phyloP scores from a whole-genome alignment of 35 echinoderm and acorn worm species.

The Apostichopus japonicus region DNA sequence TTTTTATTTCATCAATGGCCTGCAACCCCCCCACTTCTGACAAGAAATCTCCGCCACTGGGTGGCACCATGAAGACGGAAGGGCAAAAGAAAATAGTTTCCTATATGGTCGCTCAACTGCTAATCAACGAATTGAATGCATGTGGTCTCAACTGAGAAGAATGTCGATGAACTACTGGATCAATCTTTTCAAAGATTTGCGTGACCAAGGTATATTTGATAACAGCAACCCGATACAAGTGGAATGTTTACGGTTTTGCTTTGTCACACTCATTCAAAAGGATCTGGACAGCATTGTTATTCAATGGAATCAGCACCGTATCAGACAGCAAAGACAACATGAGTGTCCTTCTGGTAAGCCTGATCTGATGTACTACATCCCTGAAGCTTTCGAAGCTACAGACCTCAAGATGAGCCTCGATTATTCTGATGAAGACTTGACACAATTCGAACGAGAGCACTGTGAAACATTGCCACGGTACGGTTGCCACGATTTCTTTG shows the following conservation, averaged over 20 bases:
- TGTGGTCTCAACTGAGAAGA: slow-evolving; percentile 11
- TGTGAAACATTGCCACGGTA: neutral
- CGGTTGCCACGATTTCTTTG: slow-evolving; percentile 2
- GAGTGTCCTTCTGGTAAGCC: slow-evolving; percentile 64
- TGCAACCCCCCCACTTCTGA: too few relatives aligned
- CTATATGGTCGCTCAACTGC: neutral
- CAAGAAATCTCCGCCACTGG: too few relatives aligned
- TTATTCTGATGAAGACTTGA: slow-evolving; percentile 21
- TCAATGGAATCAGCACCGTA: slow-evolving; percentile 62
- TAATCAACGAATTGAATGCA: slow-evolving; percentile 57
- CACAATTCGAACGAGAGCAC: slow-evolving; percentile 8
- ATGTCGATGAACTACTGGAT: too few relatives aligned
- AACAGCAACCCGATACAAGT: slow-evolving; percentile 65
- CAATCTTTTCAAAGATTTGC: too few relatives aligned
- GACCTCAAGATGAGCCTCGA: slow-evolving; percentile 6
- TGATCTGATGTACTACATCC: slow-evolving; percentile 47
- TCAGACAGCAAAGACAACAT: slow-evolving; percentile 42
- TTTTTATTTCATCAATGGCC: too few relatives aligned
- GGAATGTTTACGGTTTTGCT: slow-evolving; percentile 66
- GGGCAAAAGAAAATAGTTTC: neutral
- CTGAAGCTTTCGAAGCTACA: neutral
- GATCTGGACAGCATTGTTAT: slow-evolving; percentile 39
- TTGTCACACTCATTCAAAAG: slow-evolving; percentile 54
- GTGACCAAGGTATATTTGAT: too few relatives aligned
- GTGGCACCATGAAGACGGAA: slow-evolving; percentile 21